A percentile compares a stretch with the other conserved stretches of the same genome.
Conservation (phyloP, 2,888 invertebrate genomes). For the Saturnia japonica region DNA sequence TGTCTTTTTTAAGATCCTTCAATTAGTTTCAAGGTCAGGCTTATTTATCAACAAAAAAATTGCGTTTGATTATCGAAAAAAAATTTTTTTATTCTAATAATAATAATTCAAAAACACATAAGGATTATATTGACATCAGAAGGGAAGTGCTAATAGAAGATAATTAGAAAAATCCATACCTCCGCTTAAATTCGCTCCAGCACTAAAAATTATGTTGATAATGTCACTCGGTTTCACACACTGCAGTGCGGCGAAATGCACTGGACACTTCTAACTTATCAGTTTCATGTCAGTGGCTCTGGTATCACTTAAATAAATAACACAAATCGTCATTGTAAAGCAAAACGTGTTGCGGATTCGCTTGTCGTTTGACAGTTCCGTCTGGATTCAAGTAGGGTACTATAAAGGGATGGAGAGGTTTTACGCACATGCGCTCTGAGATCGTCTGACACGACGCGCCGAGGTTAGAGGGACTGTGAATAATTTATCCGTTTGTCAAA, state of each 20-base stretch:
- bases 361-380: not conserved
- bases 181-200: not conserved
- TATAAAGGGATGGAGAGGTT: not conserved
- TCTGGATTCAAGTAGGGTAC: not conserved
- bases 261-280: not conserved
- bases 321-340: not conserved
- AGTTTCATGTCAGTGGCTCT: not conserved
- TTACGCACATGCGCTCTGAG: slow-evolving; percentile 3
- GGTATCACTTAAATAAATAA: not conserved
- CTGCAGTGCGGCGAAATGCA: not conserved
- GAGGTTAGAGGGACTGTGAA: not conserved
- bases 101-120: not conserved
- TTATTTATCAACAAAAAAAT: not conserved
- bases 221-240: not conserved
- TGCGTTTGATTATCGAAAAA: not conserved
- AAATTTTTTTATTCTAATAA: not conserved
- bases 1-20: not conserved
- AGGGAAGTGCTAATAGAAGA: not conserved
- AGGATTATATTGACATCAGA: not conserved
- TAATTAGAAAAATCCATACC: not conserved
- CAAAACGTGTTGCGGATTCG: not conserved
- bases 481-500: not conserved
- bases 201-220: not conserved
- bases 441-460: not conserved
- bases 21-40: not conserved